Base-by-base conservation (phyloP, 2,113 vertebrate species). In the Marcusenius ussheri region DNA sequence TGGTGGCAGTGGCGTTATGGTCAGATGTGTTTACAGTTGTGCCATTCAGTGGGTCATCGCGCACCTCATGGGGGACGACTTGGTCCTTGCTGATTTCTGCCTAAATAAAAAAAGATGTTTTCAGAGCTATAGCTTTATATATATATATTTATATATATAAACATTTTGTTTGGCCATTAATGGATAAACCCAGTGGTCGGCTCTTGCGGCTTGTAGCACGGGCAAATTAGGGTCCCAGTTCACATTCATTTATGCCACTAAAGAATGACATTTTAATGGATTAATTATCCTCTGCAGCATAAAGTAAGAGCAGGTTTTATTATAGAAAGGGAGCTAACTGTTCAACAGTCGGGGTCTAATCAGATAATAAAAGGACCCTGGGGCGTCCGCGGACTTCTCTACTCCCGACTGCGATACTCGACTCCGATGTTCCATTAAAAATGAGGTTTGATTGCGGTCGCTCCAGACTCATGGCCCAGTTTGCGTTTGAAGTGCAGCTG, bases 231-330 rank as follows among this genome's bases (percentile, higher is more conserved):
- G 88, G 88, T 89, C 56, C 83, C 83, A n/a, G 58, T 47, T 56
- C 89, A 90, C 88, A 84, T 74, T 46, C 3, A 58, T 88, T 91
- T 90, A 35, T 46, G 77, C 49, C 46, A 31, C 47, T 83, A 83
- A 74, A 87, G 84, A 91, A 90, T 89, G 27, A 88, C 70, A 56
- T 89, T 90, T 90, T 91, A 92, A 91, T 90, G 74, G 89, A 90
- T 92, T 91, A 89, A 92, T 92, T 91, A 91, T 91, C 90, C 88
- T 88, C 42, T 24, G n/a, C 83, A 39, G 88, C 66, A 53, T 91
- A 88, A 90, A 88, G 86, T 56, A 58, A 58, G 31, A 89, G 56
- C 70, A 15, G 84, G 42, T 89, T 90, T 88, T 80, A 80, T 90
- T 88, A 86, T 87, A 58, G 49, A n/a, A 46, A 21, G 51, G 45